Evolutionary conservation across 2,797 vertebrate genomes (phyloP).

Genomic region (Epinephelus awoara): DNA sequence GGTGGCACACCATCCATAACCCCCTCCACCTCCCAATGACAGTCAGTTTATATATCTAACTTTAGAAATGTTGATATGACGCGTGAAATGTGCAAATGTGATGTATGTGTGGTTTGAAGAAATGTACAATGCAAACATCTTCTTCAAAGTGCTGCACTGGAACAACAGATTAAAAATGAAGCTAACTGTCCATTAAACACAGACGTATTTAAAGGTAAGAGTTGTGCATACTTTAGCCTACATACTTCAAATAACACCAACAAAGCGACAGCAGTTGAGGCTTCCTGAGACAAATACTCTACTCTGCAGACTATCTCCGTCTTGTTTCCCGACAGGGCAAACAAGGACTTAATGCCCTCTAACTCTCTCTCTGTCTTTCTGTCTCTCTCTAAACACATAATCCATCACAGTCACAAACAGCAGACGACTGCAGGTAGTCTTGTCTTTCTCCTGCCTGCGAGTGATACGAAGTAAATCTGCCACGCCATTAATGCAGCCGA

Average conservation of each 20-base stretch:
- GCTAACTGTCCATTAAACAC: not conserved
- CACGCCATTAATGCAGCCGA: conserved; percentile 34
- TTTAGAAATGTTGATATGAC: too few species aligned
- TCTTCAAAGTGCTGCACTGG: too few species aligned
- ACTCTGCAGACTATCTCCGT: conserved; percentile 21
- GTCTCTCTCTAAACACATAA: conserved; percentile 60
- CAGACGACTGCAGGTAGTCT: conserved; percentile 57
- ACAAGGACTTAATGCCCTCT: conserved; percentile 58
- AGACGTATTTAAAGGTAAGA: not conserved
- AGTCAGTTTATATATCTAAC: too few species aligned
- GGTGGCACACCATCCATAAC: too few species aligned
- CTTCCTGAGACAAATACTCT: conserved; percentile 25
- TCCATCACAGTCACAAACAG: conserved; percentile 72
- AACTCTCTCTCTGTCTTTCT: conserved; percentile 48
- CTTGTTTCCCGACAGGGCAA: conserved; percentile 48
- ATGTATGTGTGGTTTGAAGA: too few species aligned
- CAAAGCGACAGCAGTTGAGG: not conserved
- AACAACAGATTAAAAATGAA: not conserved
- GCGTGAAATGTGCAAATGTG: too few species aligned
- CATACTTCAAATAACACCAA: not conserved
- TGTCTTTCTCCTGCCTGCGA: conserved; percentile 40
- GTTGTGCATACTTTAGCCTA: not conserved
- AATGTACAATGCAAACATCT: too few species aligned
- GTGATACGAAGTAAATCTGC: conserved; percentile 51
- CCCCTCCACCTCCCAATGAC: too few species aligned